Conservation (phyloP, 1,140 invertebrate species). For the Harpegnathos saltator region DNA sequence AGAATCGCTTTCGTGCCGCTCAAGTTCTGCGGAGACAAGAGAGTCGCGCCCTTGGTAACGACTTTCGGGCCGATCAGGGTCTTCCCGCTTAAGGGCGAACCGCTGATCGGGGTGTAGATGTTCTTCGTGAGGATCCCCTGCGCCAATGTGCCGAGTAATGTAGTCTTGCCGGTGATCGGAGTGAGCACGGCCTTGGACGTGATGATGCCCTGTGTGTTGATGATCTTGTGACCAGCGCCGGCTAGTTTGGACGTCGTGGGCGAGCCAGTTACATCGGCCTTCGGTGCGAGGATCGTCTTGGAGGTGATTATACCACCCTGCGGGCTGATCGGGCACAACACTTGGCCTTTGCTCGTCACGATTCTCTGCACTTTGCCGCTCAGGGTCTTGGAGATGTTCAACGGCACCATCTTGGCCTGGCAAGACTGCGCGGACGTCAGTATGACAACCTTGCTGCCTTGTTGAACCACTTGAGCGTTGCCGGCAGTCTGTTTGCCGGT, state of each 20-base stretch:
- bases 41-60: conserved; percentile 75
- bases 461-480: conserved; percentile 81
- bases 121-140: conserved; percentile 78
- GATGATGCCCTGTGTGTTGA: conserved; percentile 76
- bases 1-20: conserved; percentile 86
- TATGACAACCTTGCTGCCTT: conserved; percentile 83
- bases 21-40: conserved; percentile 68
- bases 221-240: conserved; percentile 75
- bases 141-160: conserved; percentile 72
- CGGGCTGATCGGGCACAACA: conserved; percentile 72
- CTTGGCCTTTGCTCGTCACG: conserved; percentile 80
- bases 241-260: conserved; percentile 85
- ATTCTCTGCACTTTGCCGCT: conserved; percentile 84
- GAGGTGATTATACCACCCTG: conserved; percentile 80
- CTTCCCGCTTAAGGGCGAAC: conserved; percentile 74
- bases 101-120: conserved; percentile 76
- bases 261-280: conserved; percentile 68
- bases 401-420: conserved; percentile 78
- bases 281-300: conserved; percentile 85
- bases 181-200: conserved; percentile 76
- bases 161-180: conserved; percentile 72
- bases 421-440: conserved; percentile 78
- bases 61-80: conserved; percentile 76
- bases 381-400: conserved; percentile 77
- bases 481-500: conserved; percentile 73